Conservation (phyloP, 2,797 vertebrate genomes). For the Danio kyathit region DNA sequence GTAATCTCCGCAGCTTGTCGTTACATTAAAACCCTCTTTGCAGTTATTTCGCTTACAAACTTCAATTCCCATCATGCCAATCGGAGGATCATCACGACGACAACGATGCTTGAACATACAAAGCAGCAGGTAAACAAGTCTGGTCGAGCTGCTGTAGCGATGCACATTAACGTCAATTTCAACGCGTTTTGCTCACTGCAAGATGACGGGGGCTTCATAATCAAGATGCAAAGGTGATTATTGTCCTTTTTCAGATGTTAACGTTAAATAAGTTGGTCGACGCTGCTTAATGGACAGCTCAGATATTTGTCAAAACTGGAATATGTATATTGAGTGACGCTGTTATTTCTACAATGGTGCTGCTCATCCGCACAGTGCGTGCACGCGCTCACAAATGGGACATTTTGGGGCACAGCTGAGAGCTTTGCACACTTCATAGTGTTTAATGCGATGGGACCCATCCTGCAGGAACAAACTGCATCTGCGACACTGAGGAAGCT, state of each 20-base stretch:
- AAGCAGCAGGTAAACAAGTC: conserved; percentile 79
- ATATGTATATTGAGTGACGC: conserved; percentile 6
- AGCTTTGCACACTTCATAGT: conserved; percentile 37
- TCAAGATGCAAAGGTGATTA: not conserved
- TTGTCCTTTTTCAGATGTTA: not conserved
- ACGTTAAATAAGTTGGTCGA: not conserved
- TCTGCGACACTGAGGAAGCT: conserved; percentile 78
- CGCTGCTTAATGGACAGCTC: not conserved
- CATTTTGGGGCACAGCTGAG: conserved; percentile 70
- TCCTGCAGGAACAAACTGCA: conserved; percentile 82
- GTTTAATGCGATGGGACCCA: conserved; percentile 81
- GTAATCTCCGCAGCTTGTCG: not conserved
- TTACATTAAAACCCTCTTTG: not conserved
- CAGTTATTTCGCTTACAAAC: conserved; percentile 49
- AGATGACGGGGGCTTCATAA: not conserved
- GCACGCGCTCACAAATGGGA: conserved; percentile 67
- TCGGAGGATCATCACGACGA: conserved; percentile 8
- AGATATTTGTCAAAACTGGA: conserved; percentile 19
- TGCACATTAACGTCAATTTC: not conserved
- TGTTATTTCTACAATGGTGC: conserved; percentile 29
- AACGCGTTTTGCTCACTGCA: not conserved
- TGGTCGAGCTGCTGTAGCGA: conserved; percentile 21
- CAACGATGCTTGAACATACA: conserved; percentile 36
- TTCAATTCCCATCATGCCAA: conserved; percentile 78
- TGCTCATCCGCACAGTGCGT: not conserved